Base-by-base conservation (phyloP, 35 echinoderm and acorn worm species). In the Patiria miniata region DNA sequence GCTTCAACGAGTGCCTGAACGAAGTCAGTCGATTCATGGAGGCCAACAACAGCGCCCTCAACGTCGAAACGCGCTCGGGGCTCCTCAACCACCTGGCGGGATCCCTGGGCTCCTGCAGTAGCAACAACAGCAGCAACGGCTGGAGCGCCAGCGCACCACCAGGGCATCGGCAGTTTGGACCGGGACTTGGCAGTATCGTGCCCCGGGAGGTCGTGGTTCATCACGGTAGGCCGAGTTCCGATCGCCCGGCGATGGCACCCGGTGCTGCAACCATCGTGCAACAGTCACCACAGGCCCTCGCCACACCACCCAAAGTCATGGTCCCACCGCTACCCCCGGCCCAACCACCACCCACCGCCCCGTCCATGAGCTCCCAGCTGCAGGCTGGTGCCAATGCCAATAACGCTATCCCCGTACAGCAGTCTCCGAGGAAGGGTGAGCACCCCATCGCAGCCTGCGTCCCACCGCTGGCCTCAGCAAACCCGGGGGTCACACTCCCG, bases 51-150 rank as follows among this genome's bases (percentile, higher is more conserved):
- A 39, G 53, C 76, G 76, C 85, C 51, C 47, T 87, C 39, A 87
- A 87, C 21, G 68, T 39, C 16, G 85, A 87, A 78, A 77, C 76
- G 14, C 76, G 69, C 37, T 40, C 85, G 32, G 85, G 85, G 2
- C 85, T 87, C 52, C 44, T 87, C 34, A 78, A 44, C 69, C 85
- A 87, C 85, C 69, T 87, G 21, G 85, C 85, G 29, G 39, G 52
- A 22, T 87, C 85, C 15, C 40, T 87, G 39, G 65, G 37, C 39
- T 19, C 44, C 28, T 37, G 39, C 58, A 85, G n/a, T n/a, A n/a
- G n/a, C n/a, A n/a, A n/a, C n/a, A n/a, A n/a, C n/a, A n/a, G 68
- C 18, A 23, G 26, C 59, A 5, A 30, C 10, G 83, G 68, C 26
- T 61, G 42, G 59, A 30, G 52, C 42, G 38, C 37, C 61, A 9